Evolutionary conservation across 2,888 invertebrate species (phyloP), one percentile per base, ranked within the genome.

Genomic region (Apodemia zela): DNA sequence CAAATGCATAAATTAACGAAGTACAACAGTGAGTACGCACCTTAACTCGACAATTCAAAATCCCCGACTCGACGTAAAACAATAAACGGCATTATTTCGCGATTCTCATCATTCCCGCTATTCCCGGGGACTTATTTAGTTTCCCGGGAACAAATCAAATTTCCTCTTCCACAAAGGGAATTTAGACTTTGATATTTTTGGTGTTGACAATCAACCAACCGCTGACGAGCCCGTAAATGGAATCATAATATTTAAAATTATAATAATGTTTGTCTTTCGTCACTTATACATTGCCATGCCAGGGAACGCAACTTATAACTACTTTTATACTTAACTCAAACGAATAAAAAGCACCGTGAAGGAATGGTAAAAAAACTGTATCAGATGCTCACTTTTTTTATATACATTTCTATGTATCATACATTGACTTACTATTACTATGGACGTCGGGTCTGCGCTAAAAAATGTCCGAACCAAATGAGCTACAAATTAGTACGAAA

Each of bases 91-190:
- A 64, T 67, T 69, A 67, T 68, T 61, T 59, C 33, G 38, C 42
- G 57, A 54, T 54, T 54, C 29, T 65, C 66, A 65, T 67, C 60
- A 59, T 63, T 61, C 63, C 65, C 69, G 64, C 65, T 57, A 59
- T 69, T 69, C 64, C 69, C 60, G 63, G 35, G 67, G 67, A 70
- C 68, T 68, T 71, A 68, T 68, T 71, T 71, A 68, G 69, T 68
- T 69, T 67, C 66, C 68, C 67, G 66, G 68, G 60, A 60, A 70
- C 68, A 71, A 71, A 71, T 72, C 71, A 71, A 70, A 72, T 71
- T 69, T 69, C 71, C 68, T 54, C 21, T 54, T 13, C 10, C 5
- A 54, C 25, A 54, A 54, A 54, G 54, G 54, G 21, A 54, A 54
- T 54, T 54, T 54, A 54, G 54, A 54, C 54, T 54, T 54, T 18